phyloP scores from a whole-genome alignment of 2,888 invertebrate genomes.

The Siphlonurus alternatus region DNA sequence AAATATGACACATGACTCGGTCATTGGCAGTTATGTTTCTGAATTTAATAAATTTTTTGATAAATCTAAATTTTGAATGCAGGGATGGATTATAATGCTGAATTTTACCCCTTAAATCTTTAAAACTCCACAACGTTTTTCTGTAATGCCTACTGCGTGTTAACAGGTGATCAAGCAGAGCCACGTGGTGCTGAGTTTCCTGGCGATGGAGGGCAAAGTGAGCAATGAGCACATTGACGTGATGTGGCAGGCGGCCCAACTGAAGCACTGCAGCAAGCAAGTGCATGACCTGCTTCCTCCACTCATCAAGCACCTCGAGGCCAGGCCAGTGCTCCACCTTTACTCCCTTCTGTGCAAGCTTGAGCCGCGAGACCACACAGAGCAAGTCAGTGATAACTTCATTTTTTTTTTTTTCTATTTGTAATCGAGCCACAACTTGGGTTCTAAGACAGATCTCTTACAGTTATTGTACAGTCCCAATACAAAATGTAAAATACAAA shows the following conservation, averaged over 20 bases:
- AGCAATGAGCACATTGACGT: constrained; percentile 80
- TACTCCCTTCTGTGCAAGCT: constrained; percentile 72
- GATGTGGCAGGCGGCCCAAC: constrained; percentile 88
- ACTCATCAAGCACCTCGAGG: constrained; percentile 75
- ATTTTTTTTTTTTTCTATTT: neutral
- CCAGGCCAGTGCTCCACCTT: constrained; percentile 73
- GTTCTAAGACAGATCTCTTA: neutral
- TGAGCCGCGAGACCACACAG: constrained; percentile 83
- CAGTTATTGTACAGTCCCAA: constrained; percentile 2
- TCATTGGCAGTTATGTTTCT: no score
- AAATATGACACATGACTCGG: no score
- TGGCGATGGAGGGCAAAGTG: constrained; percentile 81
- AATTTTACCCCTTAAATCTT: no score
- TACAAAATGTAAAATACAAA: no score
- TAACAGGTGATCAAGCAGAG: constrained; percentile 85
- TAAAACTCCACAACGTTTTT: no score
- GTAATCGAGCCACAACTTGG: neutral
- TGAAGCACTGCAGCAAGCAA: constrained; percentile 88
- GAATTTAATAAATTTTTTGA: no score
- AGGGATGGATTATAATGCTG: no score
- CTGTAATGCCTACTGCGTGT: no score
- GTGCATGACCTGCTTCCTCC: constrained; percentile 82
- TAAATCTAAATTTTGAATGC: no score
- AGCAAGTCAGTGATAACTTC: constrained; percentile 40
- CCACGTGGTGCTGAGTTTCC: constrained; percentile 78